These are phyloP conservation scores for Spodoptera picta DNA, from an alignment of 2,888 invertebrate genomes.

Conservation along the genomic window DNA sequence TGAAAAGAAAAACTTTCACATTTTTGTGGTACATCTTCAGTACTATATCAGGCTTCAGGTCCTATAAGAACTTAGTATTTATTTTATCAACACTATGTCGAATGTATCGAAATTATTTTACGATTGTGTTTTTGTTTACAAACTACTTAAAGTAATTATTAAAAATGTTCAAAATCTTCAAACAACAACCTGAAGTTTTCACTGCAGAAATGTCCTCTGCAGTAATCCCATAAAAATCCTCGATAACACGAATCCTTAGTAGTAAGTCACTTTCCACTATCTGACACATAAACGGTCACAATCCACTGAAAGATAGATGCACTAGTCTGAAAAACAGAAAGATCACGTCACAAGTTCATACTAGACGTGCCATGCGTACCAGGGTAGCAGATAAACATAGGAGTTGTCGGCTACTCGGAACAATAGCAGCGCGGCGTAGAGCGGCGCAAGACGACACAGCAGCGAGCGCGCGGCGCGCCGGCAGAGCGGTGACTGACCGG, in stretches of 20 bases:
- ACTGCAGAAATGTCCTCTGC: constrained; percentile 61
- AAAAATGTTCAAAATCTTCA: constrained; percentile 3
- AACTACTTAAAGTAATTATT: too few relatives aligned
- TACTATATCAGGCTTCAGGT: constrained; percentile 15
- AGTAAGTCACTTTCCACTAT: constrained; percentile 79
- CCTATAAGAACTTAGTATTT: constrained; percentile 13
- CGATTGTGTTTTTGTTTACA: background rate
- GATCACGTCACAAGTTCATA: constrained; percentile 79
- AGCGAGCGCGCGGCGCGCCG: constrained; percentile 84
- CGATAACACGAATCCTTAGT: constrained; percentile 74
- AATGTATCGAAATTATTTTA: background rate
- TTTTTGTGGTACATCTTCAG: constrained; percentile 32
- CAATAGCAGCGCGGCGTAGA: constrained; percentile 69
- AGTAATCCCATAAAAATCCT: constrained; percentile 76
- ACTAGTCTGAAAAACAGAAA: constrained; percentile 72
- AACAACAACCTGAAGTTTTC: constrained; percentile 70
- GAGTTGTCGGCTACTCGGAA: constrained; percentile 70
- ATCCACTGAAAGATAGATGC: constrained; percentile 71
- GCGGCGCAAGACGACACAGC: constrained; percentile 61
- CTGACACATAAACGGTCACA: constrained; percentile 80
- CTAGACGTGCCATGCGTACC: constrained; percentile 73
- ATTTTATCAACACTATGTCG: background rate
- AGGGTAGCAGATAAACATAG: constrained; percentile 78
- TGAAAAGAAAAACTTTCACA: constrained; percentile 13
- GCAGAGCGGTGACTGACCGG: constrained; percentile 88